Base-by-base conservation (phyloP, 2,888 invertebrate species). In the Liodrosophila aerea region DNA sequence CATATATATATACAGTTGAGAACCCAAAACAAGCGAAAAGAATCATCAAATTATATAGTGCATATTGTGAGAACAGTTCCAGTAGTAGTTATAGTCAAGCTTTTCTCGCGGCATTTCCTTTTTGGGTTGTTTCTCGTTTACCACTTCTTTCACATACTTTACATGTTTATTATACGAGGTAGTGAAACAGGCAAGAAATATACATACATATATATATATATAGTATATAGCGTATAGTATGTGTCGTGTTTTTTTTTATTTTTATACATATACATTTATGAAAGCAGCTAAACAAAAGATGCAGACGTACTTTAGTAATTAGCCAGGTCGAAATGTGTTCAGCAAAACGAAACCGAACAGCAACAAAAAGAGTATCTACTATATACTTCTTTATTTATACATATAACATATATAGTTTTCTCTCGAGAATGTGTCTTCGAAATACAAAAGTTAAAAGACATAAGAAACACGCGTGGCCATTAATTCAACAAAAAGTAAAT, bases 301-400 rank as follows among this genome's bases (percentile, higher is more conserved):
- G 54, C 41, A 18, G 12, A 29, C 1, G 18, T 22, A 64, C 40
- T 60, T 63, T 66, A 66, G 71, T 54, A 64, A 57, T 64, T 70
- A 74, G 59, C 46, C 73, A 66, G 71, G 71, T 73, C 73, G 29
- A 53, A 70, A 73, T 73, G 73, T 73, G 75, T 73, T 73, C 75
- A 75, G 54, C 47, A 43, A 31, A 43, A 41, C 16, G 12, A 27
- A 51, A 34, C 29, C 16, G 29, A 69, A 64, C 15, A 65, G 41
- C 51, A 47, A 49, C 33, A 49, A 30, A 12, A 36, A 56, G 54
- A 70, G 58, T 71, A 71, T 66, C 62, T 22, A n/a, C n/a, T n/a
- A n/a, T n/a, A n/a, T n/a, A n/a, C n/a, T n/a, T n/a, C n/a, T n/a
- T n/a, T n/a, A n/a, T n/a, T n/a, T n/a, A n/a, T n/a, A n/a, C n/a